These are phyloP conservation scores for Rhynchotus rufescens DNA, from an alignment of 2,797 vertebrate genomes.

Conservation along the genomic window DNA sequence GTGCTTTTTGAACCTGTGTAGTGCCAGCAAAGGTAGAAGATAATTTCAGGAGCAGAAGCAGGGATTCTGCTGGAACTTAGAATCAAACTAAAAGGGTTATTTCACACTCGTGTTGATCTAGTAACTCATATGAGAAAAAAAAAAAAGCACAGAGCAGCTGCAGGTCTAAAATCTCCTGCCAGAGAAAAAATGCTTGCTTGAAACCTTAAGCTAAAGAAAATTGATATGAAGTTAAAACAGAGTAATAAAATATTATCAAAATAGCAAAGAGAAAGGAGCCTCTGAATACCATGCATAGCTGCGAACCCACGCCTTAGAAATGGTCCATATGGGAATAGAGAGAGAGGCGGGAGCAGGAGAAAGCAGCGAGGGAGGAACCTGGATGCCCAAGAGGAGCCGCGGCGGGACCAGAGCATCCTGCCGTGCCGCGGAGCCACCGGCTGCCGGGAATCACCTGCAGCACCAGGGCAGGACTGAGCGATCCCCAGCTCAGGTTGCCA, in stretches of 20 bases:
- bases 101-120: not conserved
- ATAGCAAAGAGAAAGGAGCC: not conserved
- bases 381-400: not conserved
- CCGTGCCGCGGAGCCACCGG: too few relatives aligned
- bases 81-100: not conserved
- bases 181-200: not conserved
- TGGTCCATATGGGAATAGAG: not conserved
- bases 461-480: not conserved
- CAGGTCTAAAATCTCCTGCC: not conserved
- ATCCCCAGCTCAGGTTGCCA: not conserved
- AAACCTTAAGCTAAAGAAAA: not conserved
- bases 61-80: not conserved
- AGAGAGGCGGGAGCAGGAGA: not conserved
- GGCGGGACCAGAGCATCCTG: not conserved
- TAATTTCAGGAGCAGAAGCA: not conserved
- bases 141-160: not conserved
- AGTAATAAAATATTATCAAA: not conserved
- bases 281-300: rapidly evolving
- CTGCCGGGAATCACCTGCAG: not conserved
- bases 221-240: not conserved
- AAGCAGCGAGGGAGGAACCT: not conserved
- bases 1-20: not conserved
- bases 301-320: not conserved
- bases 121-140: not conserved
- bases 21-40: not conserved